Percentiles rank a stretch among this genome's conserved stretches.
These are phyloP conservation scores for Sciurus niger DNA, from an alignment of 2,113 vertebrate genomes.

Conservation along the genomic window DNA sequence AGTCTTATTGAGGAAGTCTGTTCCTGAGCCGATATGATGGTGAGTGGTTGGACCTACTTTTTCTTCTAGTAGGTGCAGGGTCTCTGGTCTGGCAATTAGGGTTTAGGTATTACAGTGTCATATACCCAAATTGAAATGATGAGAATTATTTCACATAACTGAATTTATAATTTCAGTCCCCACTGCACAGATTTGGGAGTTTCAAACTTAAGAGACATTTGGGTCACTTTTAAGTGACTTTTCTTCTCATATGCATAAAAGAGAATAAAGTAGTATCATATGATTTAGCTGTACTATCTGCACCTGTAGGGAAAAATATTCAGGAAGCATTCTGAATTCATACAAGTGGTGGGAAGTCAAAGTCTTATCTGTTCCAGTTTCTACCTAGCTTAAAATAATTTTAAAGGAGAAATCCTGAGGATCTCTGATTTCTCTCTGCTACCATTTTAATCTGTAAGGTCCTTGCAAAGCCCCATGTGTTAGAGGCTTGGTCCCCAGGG, in stretches of 20 bases:
- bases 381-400: background rate
- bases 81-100: background rate
- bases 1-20: no score
- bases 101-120: background rate
- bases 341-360: background rate
- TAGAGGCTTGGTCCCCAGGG: background rate
- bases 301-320: background rate
- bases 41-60: no score
- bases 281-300: background rate
- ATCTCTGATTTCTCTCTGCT: background rate
- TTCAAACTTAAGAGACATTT: background rate
- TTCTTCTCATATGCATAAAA: background rate
- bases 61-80: no score
- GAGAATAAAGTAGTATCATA: background rate
- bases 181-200: background rate
- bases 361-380: background rate
- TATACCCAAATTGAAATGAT: background rate
- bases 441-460: background rate
- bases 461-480: background rate
- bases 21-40: no score
- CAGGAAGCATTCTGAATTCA: background rate
- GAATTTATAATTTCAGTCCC: background rate
- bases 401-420: background rate
- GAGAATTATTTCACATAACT: background rate
- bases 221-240: conserved; percentile 48